Evolutionary conservation across 2,888 invertebrate genomes (phyloP).

Genomic region (Alcis repandata): DNA sequence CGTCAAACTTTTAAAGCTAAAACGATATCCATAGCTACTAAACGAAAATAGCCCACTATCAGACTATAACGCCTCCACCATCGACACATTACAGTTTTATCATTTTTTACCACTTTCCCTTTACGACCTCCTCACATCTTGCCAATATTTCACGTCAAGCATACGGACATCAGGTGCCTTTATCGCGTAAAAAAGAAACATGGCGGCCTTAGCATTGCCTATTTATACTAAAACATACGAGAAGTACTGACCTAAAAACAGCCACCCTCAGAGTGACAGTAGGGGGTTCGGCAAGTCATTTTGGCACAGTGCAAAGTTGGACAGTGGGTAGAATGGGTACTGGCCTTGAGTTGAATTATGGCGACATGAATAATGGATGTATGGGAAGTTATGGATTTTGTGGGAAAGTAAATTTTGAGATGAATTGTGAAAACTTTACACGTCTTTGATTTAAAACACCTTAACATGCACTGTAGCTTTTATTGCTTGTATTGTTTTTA

Average conservation of each 20-base stretch:
- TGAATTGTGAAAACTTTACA: neutral
- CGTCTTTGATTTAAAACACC: too few species aligned
- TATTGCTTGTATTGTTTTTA: too few species aligned
- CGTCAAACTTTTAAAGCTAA: too few species aligned
- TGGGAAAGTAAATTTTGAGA: neutral
- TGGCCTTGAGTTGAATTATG: slow-evolving; percentile 9
- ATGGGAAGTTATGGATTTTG: neutral
- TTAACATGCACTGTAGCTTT: too few species aligned
- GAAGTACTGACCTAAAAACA: slow-evolving; percentile 68
- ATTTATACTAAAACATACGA: slow-evolving; percentile 42
- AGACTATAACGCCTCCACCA: neutral
- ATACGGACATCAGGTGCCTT: slow-evolving; percentile 21
- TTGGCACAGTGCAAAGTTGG: slow-evolving; percentile 39
- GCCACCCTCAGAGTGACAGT: slow-evolving; percentile 49
- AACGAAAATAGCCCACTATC: too few species aligned
- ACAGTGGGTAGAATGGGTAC: slow-evolving; percentile 33
- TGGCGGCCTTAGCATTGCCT: slow-evolving; percentile 16
- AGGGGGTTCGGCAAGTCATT: slow-evolving; percentile 44
- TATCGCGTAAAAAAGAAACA: slow-evolving; percentile 30
- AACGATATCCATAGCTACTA: too few species aligned
- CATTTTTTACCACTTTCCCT: slow-evolving; percentile 1
- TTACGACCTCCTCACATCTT: slow-evolving; percentile 4
- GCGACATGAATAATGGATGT: slow-evolving; percentile 9
- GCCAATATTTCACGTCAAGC: slow-evolving; percentile 22
- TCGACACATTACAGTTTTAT: neutral